Conservation (phyloP, 2,888 invertebrate genomes). For the Pollenia angustigena region DNA sequence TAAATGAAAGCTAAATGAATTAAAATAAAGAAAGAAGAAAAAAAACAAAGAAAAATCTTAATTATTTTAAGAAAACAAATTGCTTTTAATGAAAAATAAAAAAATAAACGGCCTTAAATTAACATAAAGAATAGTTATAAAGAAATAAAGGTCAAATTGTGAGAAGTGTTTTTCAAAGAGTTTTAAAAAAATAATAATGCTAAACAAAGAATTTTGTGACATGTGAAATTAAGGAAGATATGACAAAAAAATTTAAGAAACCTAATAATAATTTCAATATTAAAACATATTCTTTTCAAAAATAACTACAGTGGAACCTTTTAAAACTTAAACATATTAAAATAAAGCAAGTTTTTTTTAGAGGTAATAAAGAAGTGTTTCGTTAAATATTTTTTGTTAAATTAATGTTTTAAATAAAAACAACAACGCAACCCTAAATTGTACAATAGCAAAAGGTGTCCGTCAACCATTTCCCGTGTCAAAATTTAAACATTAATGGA, state of each 20-base stretch:
- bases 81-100: not conserved
- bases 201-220: not conserved
- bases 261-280: no score
- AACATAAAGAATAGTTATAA: not conserved
- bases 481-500: not conserved
- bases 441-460: not conserved
- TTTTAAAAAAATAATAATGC: not conserved
- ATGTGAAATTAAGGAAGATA: not conserved
- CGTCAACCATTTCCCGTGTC: no score
- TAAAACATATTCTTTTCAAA: no score
- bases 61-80: not conserved
- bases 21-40: conserved; percentile 11
- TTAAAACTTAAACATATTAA: no score
- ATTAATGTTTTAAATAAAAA: no score
- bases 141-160: not conserved
- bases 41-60: conserved; percentile 7
- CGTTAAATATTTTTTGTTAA: no score
- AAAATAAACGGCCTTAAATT: not conserved
- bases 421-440: not conserved
- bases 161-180: not conserved
- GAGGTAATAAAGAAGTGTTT: no score
- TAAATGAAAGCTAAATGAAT: not conserved
- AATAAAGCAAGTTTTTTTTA: no score
- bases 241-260: no score
- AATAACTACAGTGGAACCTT: no score